These are phyloP conservation scores for Zeus faber DNA, from an alignment of 2,113 vertebrate species.

Conservation along the genomic window DNA sequence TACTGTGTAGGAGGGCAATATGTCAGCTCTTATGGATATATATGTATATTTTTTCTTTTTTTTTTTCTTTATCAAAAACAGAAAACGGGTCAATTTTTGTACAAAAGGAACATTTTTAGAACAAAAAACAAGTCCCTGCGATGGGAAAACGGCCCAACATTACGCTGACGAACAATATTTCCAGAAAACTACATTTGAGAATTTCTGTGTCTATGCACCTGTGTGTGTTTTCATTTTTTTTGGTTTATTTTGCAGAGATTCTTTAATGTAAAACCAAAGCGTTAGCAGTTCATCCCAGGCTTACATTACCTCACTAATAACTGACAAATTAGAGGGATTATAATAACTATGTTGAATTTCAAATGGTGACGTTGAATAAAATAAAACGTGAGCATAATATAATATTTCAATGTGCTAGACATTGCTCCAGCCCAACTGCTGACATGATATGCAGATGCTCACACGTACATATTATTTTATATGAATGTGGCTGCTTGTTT, in stretches of 20 bases:
- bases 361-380: too few species aligned
- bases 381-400: background rate
- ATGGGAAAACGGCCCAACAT: too few species aligned
- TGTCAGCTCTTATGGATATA: too few species aligned
- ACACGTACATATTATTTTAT: background rate
- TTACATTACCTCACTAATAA: background rate
- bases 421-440: background rate
- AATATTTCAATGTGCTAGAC: background rate
- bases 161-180: too few species aligned
- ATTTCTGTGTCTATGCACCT: background rate
- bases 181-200: too few species aligned
- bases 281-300: background rate
- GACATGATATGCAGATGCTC: background rate
- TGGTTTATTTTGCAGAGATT: background rate
- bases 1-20: too few species aligned
- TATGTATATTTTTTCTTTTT: too few species aligned
- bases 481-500: too few species aligned
- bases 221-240: background rate
- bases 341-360: background rate
- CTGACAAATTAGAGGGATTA: background rate
- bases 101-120: too few species aligned
- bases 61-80: too few species aligned
- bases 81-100: too few species aligned
- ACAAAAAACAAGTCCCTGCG: too few species aligned
- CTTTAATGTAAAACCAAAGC: background rate